phyloP scores from a whole-genome alignment of 2,888 invertebrate genomes.

The Monoplex corrugatus region DNA sequence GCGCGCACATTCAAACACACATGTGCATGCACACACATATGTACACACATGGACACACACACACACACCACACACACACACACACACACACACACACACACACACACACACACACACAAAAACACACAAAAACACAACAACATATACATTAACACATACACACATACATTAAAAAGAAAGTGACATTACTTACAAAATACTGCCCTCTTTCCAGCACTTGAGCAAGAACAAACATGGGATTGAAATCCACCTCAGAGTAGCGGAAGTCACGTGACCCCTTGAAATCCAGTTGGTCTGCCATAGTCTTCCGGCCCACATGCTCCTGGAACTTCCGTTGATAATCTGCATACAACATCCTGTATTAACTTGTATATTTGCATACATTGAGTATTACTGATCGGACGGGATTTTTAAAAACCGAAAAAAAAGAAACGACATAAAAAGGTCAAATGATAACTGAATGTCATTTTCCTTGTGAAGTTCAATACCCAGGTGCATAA shows the following conservation, averaged over 20 bases:
- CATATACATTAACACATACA: background rate
- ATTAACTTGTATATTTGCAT: too few relatives aligned
- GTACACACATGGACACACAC: background rate
- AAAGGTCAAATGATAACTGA: too few relatives aligned
- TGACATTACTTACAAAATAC: slow-evolving; percentile 71
- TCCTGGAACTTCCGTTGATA: slow-evolving; percentile 57
- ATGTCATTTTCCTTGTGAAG: too few relatives aligned
- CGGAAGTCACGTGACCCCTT: slow-evolving; percentile 63
- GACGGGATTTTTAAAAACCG: too few relatives aligned
- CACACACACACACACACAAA: background rate
- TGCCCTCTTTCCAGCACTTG: slow-evolving; percentile 75
- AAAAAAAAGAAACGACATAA: too few relatives aligned
- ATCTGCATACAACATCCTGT: slow-evolving; percentile 51
- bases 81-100: background rate
- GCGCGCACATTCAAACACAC: background rate
- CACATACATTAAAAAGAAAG: background rate
- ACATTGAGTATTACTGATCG: too few relatives aligned
- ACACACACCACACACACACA: background rate
- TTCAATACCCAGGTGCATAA: too few relatives aligned
- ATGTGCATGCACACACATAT: background rate
- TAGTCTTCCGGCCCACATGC: slow-evolving; percentile 68
- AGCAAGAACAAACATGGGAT: slow-evolving; percentile 70
- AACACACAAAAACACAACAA: background rate
- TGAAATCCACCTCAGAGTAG: slow-evolving; percentile 70
- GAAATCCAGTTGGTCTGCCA: slow-evolving; percentile 71